Percentiles rank a stretch among this genome's conserved stretches.
Evolutionary conservation across 2,113 vertebrate species (phyloP).

Genomic region (Arizona elegans): DNA sequence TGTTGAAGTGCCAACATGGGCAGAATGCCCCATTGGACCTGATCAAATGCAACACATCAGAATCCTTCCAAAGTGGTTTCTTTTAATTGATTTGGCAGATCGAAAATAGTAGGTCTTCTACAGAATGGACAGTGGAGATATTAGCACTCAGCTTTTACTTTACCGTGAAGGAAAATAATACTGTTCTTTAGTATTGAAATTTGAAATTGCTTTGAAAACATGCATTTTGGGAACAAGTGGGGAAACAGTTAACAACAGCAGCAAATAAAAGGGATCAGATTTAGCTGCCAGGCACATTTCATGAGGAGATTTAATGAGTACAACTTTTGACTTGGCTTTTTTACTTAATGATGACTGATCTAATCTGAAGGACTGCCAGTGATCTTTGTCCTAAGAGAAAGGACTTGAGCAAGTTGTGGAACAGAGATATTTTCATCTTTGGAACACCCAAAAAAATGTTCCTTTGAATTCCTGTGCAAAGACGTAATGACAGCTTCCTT

Average conservation of each 20-base stretch:
- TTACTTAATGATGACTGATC: conserved; percentile 62
- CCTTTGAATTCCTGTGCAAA: conserved; percentile 73
- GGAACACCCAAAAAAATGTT: conserved; percentile 71
- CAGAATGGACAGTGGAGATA: conserved; percentile 58
- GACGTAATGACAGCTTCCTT: conserved; percentile 73
- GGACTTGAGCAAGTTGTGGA: conserved; percentile 67
- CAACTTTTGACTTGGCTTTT: conserved; percentile 63
- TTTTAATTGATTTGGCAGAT: conserved; percentile 76
- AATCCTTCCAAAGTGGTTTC: conserved; percentile 68
- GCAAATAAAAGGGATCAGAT: conserved; percentile 69
- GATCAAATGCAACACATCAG: conserved; percentile 56
- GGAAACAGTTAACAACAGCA: conserved; percentile 57
- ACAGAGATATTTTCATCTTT: conserved; percentile 62
- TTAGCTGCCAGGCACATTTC: conserved; percentile 47
- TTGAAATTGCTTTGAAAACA: conserved; percentile 30
- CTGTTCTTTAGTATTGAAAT: conserved; percentile 72
- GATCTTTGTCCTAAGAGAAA: conserved; percentile 68
- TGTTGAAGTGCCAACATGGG: conserved; percentile 69
- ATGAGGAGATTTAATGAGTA: conserved; percentile 68
- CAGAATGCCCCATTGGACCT: conserved; percentile 62
- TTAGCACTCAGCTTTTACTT: conserved; percentile 61
- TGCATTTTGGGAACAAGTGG: conserved; percentile 13
- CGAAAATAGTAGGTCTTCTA: conserved; percentile 71
- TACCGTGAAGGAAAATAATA: conserved; percentile 67
- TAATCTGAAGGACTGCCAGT: conserved; percentile 65